phyloP scores from a whole-genome alignment of 2,797 vertebrate genomes.

The Pangasius larnaudii region DNA sequence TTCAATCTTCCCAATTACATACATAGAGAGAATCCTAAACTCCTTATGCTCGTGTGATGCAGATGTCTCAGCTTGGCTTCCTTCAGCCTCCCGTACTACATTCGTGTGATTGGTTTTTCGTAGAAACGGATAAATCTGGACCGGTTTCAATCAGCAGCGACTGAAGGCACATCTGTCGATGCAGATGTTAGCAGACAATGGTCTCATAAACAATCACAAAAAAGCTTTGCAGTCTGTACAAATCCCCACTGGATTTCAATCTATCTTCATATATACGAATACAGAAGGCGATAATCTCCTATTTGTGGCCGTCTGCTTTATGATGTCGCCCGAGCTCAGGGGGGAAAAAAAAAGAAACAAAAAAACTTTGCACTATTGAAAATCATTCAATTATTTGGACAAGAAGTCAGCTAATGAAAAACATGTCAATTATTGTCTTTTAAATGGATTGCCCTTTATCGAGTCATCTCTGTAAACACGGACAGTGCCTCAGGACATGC shows the following conservation, averaged over 20 bases:
- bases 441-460: not conserved
- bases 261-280: not conserved
- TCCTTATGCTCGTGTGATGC: not conserved
- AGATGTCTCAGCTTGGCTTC: not conserved
- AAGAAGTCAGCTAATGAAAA: not conserved
- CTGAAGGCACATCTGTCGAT: slow-evolving; percentile 10
- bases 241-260: not conserved
- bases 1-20: not conserved
- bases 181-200: slow-evolving; percentile 20
- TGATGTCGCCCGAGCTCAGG: not conserved
- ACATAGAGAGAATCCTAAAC: not conserved
- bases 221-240: slow-evolving; percentile 17
- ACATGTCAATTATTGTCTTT: slow-evolving; percentile 8
- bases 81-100: not conserved
- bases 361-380: not conserved
- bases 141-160: not conserved
- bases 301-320: not conserved
- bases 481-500: slow-evolving; percentile 6
- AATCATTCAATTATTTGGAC: slow-evolving; percentile 13
- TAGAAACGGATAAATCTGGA: slow-evolving; percentile 1
- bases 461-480: slow-evolving; percentile 3
- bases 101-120: not conserved
- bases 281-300: not conserved
- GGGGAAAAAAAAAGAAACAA: not conserved
- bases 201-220: slow-evolving; percentile 12